A percentile compares a stretch with the other conserved stretches of the same genome.
phyloP scores from a whole-genome alignment of 2,888 invertebrate species.

The Lasioglossum figueresi region DNA sequence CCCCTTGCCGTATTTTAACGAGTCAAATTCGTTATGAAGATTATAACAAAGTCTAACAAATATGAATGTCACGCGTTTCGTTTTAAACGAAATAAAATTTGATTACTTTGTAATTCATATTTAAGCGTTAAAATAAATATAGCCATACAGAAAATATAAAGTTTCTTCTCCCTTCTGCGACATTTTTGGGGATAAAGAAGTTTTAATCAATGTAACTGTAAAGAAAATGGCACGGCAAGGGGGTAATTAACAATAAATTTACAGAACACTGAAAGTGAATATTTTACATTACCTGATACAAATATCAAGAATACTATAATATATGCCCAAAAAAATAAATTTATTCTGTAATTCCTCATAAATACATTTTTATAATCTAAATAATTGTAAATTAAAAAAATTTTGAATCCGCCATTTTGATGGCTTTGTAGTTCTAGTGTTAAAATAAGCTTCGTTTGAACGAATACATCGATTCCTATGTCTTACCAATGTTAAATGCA shows the following conservation, averaged over 20 bases:
- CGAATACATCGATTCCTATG: neutral
- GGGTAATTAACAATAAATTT: neutral
- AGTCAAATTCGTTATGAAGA: too few relatives aligned
- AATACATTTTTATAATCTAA: slow-evolving; percentile 5
- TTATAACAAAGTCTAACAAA: too few relatives aligned
- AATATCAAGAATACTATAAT: neutral
- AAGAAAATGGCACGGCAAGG: too few relatives aligned
- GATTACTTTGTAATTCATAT: too few relatives aligned
- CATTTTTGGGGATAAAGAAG: too few relatives aligned
- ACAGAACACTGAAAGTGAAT: neutral
- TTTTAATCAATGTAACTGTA: too few relatives aligned
- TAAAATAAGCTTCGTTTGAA: neutral
- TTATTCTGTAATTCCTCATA: neutral
- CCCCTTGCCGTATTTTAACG: too few relatives aligned
- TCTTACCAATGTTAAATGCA: neutral
- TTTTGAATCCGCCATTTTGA: neutral
- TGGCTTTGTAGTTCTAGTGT: neutral
- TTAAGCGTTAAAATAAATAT: too few relatives aligned
- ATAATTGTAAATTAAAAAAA: neutral
- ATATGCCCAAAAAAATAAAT: neutral
- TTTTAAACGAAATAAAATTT: too few relatives aligned
- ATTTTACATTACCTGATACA: neutral
- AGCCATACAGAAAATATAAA: too few relatives aligned
- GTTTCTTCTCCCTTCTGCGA: too few relatives aligned
- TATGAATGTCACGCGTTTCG: too few relatives aligned